phyloP scores from a whole-genome alignment of 2,113 vertebrate genomes.

The Craseonycteris thonglongyai region DNA sequence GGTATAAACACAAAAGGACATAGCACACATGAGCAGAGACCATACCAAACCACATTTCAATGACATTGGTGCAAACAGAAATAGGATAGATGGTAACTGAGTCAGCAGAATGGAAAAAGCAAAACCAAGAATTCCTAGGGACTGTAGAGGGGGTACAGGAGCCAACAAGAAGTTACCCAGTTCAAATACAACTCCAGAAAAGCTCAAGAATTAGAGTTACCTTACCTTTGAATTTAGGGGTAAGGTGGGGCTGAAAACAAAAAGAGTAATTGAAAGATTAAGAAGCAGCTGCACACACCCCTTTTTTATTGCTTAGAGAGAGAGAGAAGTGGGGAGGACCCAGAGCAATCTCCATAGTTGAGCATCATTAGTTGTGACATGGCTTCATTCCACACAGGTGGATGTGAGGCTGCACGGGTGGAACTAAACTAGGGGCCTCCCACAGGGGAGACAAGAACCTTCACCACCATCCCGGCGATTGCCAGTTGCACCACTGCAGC shows the following conservation, averaged over 20 bases:
- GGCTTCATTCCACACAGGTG: no score
- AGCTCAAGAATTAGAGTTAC: not conserved
- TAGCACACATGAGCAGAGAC: fast-evolving
- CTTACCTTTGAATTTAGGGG: not conserved
- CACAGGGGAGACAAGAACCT: no score
- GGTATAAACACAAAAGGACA: not conserved
- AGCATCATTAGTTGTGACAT: no score
- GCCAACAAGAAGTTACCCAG: not conserved
- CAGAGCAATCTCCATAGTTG: no score
- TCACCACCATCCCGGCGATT: no score
- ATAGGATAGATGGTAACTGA: not conserved
- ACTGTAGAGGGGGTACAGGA: not conserved
- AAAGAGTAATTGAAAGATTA: not conserved
- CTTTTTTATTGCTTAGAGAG: no score
- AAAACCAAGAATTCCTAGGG: not conserved
- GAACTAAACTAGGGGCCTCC: no score
- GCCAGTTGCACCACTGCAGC: no score
- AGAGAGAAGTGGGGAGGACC: no score
- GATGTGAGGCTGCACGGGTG: no score
- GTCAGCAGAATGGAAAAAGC: not conserved
- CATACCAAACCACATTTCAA: not conserved
- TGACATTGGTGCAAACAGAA: not conserved
- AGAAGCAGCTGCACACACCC: no score
- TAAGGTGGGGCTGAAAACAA: not conserved
- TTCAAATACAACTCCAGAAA: not conserved